Base-by-base conservation (phyloP, 2,113 vertebrate genomes). In the Macroglossus sobrinus region DNA sequence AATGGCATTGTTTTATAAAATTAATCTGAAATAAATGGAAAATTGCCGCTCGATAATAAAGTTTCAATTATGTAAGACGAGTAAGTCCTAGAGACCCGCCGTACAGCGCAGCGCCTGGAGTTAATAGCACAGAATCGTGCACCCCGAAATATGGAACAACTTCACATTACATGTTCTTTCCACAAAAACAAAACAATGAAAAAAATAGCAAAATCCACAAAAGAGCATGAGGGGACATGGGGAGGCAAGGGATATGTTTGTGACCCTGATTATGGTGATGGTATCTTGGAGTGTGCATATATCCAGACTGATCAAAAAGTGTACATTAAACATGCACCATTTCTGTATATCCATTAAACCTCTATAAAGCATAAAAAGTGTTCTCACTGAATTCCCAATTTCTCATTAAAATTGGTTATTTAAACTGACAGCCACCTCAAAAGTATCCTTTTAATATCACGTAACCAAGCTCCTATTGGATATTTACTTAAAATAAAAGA, bases 401-500 rank as follows among this genome's bases (percentile, higher is more conserved):
- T 80, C 38, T 38, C 47, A 35, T 82, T 82, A 81, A 90, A 78
- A 72, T 78, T 2, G 64, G 40, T 74, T 74, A 57, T 66, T 68
- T 90, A 81, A 92, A 80, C 85, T 64, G 50, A 78, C 3, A 89
- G 12, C 30, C 81, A 43, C 55, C 91, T 94, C 47, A 84, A 87
- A 96, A 88, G 28, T 35, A 63, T 59, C 35, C 94, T 95, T 94
- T 94, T 94, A 63, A 78, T 72, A 97, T 97, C 50, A 64, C 22
- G 92, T 74, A 92, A 53, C 28, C n/a, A 94, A 91, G 43, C 9
- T 85, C 72, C 33, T 72, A 0, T 76, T 94, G 47, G n/a, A 94
- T 95, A 88, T 90, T 97, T 95, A 92, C 47, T 78, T 93, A 69
- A 93, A 92, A 79, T 95, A 78, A 93, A 90, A 91, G 80, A 64